phyloP scores from a whole-genome alignment of 2,888 invertebrate species.

The Clistopyga incitator region DNA sequence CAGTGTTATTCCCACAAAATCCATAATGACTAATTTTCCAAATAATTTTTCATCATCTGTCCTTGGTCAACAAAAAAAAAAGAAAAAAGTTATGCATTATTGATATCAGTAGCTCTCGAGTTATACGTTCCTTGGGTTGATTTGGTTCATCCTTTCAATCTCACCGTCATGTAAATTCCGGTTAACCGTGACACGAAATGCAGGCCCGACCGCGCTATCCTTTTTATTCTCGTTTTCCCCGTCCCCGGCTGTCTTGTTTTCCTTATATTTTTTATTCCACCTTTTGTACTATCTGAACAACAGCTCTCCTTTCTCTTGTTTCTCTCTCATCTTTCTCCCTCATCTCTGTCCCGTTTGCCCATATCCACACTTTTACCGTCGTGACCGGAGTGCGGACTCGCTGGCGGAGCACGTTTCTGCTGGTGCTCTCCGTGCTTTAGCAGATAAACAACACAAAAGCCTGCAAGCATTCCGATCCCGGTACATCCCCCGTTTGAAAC shows the following conservation, averaged over 20 bases:
- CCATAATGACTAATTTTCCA: too few species aligned
- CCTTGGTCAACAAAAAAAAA: too few species aligned
- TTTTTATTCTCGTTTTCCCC: not conserved
- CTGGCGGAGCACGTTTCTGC: conserved; percentile 31
- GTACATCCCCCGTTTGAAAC: conserved; percentile 47
- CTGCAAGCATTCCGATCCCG: conserved; percentile 41
- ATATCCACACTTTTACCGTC: conserved; percentile 30
- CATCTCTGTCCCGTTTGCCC: conserved; percentile 19
- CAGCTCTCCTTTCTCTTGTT: conserved; percentile 60
- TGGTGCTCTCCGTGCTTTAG: conserved; percentile 29
- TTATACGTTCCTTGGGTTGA: not conserved
- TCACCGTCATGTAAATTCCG: conserved; percentile 25
- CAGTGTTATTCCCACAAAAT: too few species aligned
- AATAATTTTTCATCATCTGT: too few species aligned
- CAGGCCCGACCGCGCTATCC: conserved; percentile 44
- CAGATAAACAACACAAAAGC: conserved; percentile 61
- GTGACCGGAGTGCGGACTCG: conserved; percentile 36
- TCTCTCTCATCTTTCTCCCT: conserved; percentile 59
- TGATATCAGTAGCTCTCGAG: not conserved
- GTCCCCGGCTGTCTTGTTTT: conserved; percentile 28
- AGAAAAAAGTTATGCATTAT: not conserved
- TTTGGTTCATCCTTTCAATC: not conserved
- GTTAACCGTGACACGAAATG: conserved; percentile 26
- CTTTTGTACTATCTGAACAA: conserved; percentile 54
- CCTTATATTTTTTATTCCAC: conserved; percentile 43